Evolutionary conservation across 2,888 invertebrate species (phyloP), one percentile per base, ranked within the genome.

Genomic region (Ectobius pallidus): DNA sequence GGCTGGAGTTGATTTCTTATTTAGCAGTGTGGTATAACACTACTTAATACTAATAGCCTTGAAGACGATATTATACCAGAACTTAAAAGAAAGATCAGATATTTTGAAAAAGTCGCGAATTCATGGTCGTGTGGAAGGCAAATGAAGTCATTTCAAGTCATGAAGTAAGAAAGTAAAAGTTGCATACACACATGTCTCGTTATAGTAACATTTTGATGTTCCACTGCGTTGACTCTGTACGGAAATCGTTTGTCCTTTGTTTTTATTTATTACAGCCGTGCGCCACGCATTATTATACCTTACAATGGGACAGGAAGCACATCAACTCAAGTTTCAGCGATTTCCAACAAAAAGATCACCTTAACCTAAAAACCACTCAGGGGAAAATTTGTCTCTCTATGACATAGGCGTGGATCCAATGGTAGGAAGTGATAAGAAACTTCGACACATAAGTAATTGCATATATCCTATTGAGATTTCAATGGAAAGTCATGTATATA

Each of bases 291-390:
- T 58, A 58, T 58, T 58, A 58, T 30, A 30, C 30, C 27, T 32
- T 58, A n/a, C 30, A 58, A 27, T 30, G 58, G 30, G 16, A 58
- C 58, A 58, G 58, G 58, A 58, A 58, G 58, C 32, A 14, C 22
- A 6, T 18, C 6, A 46, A 46, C 18, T 46, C 18, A 46, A 46
- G 52, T 22, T 22, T n/a, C n/a, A n/a, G n/a, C n/a, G 52, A 22
- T 14, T 25, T 52, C 52, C 14, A 25, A 58, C 58, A 58, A 58
- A 27, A 44, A 46, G 9, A 65, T 65, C 44, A 46, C 65, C 65
- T 65, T 70, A 44, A 62, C 62, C 42, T 58, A 42, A 61, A 70
- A 70, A 70, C 44, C 58, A 42, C 58, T 39, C 20, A 55, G 30
- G 52, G 34, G n/a, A 11, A 30, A 58, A 58, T 30, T 52, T 22